phyloP scores from a whole-genome alignment of 1,140 invertebrate species.

The Aphelenchoides avenae region DNA sequence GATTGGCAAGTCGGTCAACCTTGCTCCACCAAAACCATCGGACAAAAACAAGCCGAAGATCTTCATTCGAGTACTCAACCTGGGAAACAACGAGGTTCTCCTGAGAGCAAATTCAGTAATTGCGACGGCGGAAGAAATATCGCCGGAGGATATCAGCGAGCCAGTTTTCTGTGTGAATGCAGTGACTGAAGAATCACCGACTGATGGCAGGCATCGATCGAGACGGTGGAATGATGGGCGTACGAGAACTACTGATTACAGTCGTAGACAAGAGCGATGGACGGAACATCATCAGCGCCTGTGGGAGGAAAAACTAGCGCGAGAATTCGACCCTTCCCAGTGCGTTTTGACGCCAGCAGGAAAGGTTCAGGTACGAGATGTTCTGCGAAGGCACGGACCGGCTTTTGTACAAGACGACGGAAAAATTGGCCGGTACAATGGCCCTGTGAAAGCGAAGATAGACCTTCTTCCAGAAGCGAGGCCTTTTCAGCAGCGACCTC shows the following conservation, averaged over 20 bases:
- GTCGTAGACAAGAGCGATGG: too few relatives aligned
- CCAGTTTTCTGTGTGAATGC: too few relatives aligned
- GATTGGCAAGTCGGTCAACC: too few relatives aligned
- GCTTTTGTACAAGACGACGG: slow-evolving; percentile 11
- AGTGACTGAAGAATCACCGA: too few relatives aligned
- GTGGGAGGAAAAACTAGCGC: not conserved
- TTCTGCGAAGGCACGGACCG: not conserved
- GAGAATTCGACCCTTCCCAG: not conserved
- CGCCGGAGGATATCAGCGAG: too few relatives aligned
- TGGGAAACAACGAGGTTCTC: too few relatives aligned
- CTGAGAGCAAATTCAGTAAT: too few relatives aligned
- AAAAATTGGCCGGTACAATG: slow-evolving; percentile 22
- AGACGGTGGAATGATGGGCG: too few relatives aligned
- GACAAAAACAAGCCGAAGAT: slow-evolving; percentile 3
- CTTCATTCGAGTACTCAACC: too few relatives aligned
- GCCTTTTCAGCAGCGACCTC: slow-evolving; percentile 6
- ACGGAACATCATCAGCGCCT: slow-evolving; percentile 6
- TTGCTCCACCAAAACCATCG: slow-evolving; percentile 6
- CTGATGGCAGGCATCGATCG: too few relatives aligned
- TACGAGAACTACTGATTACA: too few relatives aligned
- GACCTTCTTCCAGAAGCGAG: not conserved
- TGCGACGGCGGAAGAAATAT: too few relatives aligned
- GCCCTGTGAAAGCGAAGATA: slow-evolving; percentile 2
- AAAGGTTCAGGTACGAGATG: not conserved
- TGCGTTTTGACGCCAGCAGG: not conserved